These are phyloP conservation scores for Tetramorium bicarinatum DNA, from an alignment of 2,888 invertebrate species.

Conservation along the genomic window DNA sequence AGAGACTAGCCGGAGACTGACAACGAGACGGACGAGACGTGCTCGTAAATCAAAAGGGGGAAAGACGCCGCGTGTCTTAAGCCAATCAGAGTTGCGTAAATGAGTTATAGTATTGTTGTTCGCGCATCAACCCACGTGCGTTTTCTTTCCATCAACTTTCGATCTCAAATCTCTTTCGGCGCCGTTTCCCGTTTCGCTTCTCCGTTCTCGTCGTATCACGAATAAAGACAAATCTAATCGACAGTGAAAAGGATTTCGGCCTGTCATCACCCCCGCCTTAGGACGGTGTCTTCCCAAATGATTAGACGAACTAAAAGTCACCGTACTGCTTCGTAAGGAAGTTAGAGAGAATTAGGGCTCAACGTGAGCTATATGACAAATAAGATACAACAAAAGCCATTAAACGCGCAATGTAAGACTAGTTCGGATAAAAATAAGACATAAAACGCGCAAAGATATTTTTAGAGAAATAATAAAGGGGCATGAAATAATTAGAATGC, in stretches of 20 bases:
- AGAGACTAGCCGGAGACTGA: not conserved
- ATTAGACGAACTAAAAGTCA: conserved; percentile 20
- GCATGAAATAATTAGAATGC: not conserved
- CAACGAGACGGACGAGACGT: not conserved
- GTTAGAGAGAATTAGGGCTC: not conserved
- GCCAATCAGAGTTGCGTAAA: conserved; percentile 43
- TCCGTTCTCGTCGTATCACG: not conserved
- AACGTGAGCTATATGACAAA: not conserved
- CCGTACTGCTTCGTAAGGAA: not conserved
- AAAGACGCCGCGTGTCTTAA: conserved; percentile 5
- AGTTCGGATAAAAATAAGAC: not conserved
- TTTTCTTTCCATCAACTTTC: conserved; percentile 12
- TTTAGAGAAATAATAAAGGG: not conserved
- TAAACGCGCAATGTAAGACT: not conserved
- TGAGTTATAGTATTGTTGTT: conserved; percentile 48
- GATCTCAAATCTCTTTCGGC: conserved; percentile 22
- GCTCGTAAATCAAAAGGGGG: conserved; percentile 32
- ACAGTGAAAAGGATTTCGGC: conserved; percentile 13
- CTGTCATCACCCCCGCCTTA: not conserved
- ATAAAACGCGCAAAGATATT: not conserved
- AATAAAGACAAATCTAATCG: conserved; percentile 37
- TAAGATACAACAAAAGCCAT: no score
- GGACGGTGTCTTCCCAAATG: not conserved
- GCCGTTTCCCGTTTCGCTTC: not conserved
- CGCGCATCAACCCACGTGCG: not conserved